These are phyloP conservation scores for Poeciliopsis gracilis DNA, from an alignment of 2,797 vertebrate species.

Conservation along the genomic window DNA sequence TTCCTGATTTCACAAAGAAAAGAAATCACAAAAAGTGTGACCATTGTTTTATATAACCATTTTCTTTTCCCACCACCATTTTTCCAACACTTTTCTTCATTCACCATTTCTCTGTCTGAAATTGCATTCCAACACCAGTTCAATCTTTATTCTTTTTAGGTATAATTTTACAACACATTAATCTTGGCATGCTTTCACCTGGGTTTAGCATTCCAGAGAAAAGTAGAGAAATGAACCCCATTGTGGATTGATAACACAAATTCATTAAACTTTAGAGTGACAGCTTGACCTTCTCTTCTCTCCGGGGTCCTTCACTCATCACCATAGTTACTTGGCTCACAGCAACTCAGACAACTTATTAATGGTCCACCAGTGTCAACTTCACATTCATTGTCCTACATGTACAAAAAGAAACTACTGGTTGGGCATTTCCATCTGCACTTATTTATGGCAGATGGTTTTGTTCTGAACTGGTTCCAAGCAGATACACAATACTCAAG, in stretches of 20 bases:
- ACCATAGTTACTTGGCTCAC: conserved; percentile 54
- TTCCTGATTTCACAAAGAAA: no score
- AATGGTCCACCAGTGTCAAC: conserved; percentile 33
- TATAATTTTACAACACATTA: neutral
- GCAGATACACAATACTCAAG: neutral
- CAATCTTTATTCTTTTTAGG: neutral
- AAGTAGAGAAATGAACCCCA: conserved; percentile 11
- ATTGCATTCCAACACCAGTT: neutral
- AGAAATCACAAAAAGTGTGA: no score
- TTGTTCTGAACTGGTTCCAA: neutral
- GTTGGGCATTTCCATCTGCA: conserved; percentile 9
- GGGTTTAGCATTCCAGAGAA: conserved; percentile 7
- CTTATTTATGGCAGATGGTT: neutral
- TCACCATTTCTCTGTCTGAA: neutral
- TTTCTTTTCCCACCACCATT: neutral
- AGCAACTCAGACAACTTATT: conserved; percentile 36
- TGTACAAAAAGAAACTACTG: conserved; percentile 22
- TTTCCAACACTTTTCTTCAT: neutral
- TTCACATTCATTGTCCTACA: conserved; percentile 5
- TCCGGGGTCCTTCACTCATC: conserved; percentile 52
- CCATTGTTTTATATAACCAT: no score
- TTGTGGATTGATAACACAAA: conserved; percentile 29
- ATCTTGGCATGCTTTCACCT: neutral
- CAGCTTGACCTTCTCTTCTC: conserved; percentile 70
- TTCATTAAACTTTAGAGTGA: conserved; percentile 50